Evolutionary conservation across 2,797 vertebrate species (phyloP).

Genomic region (Rhinatrema bivittatum): DNA sequence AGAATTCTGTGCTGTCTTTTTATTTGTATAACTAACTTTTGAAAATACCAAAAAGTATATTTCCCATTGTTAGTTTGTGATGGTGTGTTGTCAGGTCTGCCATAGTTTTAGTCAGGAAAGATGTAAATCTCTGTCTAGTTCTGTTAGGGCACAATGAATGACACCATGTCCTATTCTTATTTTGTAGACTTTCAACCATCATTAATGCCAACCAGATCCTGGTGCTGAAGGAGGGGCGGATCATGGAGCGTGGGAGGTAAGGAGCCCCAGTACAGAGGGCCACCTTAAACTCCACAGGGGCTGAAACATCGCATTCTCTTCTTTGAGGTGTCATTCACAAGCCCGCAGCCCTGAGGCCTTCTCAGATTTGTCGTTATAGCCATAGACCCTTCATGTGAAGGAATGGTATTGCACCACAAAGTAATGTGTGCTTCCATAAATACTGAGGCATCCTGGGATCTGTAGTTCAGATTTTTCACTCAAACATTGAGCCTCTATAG

Average conservation of each 20-base stretch:
- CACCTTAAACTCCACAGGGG: not conserved
- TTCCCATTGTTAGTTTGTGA: too few species aligned
- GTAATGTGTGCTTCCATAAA: not conserved
- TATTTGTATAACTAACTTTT: too few species aligned
- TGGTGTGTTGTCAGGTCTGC: not conserved
- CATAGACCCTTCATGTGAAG: not conserved
- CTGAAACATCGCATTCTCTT: not conserved
- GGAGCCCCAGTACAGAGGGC: not conserved
- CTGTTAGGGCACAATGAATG: too few species aligned
- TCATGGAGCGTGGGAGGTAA: constrained; percentile 83
- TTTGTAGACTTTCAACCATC: constrained; percentile 81
- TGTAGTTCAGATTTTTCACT: too few species aligned
- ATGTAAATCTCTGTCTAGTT: too few species aligned
- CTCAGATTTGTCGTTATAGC: not conserved
- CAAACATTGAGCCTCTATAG: too few species aligned
- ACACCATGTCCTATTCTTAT: too few species aligned
- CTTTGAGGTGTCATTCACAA: too few species aligned
- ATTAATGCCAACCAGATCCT: constrained; percentile 88
- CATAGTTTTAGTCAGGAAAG: not conserved
- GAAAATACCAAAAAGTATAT: too few species aligned
- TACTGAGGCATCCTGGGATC: too few species aligned
- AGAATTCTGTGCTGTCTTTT: too few species aligned
- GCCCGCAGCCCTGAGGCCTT: not conserved
- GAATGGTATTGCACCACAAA: not conserved
- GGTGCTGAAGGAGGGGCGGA: constrained; percentile 73